phyloP scores from a whole-genome alignment of 2,797 vertebrate species.

The Micromesistius poutassou region DNA sequence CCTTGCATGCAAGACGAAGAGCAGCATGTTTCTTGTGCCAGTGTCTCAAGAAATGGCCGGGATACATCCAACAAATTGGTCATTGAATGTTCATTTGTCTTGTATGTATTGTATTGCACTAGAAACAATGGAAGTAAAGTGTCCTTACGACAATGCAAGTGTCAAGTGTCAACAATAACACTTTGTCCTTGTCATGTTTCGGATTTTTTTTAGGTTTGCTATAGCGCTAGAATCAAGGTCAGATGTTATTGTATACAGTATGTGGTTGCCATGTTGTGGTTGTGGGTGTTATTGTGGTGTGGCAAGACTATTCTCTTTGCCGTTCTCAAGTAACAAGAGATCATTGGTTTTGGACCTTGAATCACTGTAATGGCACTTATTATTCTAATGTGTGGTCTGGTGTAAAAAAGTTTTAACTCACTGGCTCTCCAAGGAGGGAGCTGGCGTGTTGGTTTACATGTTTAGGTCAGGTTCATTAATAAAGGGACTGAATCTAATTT shows the following conservation, averaged over 20 bases:
- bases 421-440: neutral
- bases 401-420: neutral
- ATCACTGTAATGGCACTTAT: neutral
- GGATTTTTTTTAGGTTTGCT: neutral
- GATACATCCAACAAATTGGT: neutral
- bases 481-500: neutral
- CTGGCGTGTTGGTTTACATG: neutral
- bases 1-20: neutral
- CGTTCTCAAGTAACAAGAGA: neutral
- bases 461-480: too few species aligned
- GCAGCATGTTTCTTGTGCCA: neutral
- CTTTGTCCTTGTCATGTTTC: neutral
- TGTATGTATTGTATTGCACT: too few species aligned
- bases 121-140: neutral
- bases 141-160: neutral
- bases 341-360: neutral
- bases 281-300: neutral
- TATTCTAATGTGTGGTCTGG: neutral
- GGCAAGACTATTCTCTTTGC: neutral
- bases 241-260: neutral
- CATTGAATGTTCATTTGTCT: neutral
- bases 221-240: neutral
- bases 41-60: neutral
- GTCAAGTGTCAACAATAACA: too few species aligned
- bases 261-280: neutral